Evolutionary conservation across 2,113 vertebrate species (phyloP).

Genomic region (Paraplagusia blochii): DNA sequence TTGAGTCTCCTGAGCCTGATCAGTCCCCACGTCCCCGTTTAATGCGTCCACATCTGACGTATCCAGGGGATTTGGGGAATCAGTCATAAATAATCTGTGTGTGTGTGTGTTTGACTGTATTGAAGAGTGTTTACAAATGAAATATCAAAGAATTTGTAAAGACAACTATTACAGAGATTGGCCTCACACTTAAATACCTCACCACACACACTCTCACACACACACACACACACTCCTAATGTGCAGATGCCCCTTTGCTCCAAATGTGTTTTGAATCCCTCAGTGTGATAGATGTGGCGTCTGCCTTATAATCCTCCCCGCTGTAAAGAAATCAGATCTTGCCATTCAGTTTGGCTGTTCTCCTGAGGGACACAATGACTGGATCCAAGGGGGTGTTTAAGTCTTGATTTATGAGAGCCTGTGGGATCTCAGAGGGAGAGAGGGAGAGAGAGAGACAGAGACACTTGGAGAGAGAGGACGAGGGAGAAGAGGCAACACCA

Average conservation of each 20-base stretch:
- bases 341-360: conserved; percentile 69
- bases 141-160: conserved; percentile 32
- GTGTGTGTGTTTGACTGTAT: conserved; percentile 2
- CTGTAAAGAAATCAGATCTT: conserved; percentile 69
- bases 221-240: conserved; percentile 16
- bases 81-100: background rate
- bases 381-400: conserved; percentile 79
- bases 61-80: conserved; percentile 1
- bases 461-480: too few species aligned
- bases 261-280: conserved; percentile 50
- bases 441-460: conserved; percentile 65
- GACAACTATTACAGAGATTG: conserved; percentile 14
- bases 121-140: conserved; percentile 16
- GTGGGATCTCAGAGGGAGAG: conserved; percentile 71
- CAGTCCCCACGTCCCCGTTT: conserved; percentile 8
- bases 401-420: conserved; percentile 76
- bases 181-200: conserved; percentile 16
- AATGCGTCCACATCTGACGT: conserved; percentile 29
- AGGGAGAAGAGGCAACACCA: conserved; percentile 51
- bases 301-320: conserved; percentile 61
- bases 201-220: background rate
- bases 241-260: conserved; percentile 50
- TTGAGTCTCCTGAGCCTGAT: conserved; percentile 18
- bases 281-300: conserved; percentile 54
- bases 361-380: conserved; percentile 72